Percentiles rank a stretch among this genome's conserved stretches.
Conservation (phyloP, 2,888 invertebrate species). For the Frankliniella intonsa region DNA sequence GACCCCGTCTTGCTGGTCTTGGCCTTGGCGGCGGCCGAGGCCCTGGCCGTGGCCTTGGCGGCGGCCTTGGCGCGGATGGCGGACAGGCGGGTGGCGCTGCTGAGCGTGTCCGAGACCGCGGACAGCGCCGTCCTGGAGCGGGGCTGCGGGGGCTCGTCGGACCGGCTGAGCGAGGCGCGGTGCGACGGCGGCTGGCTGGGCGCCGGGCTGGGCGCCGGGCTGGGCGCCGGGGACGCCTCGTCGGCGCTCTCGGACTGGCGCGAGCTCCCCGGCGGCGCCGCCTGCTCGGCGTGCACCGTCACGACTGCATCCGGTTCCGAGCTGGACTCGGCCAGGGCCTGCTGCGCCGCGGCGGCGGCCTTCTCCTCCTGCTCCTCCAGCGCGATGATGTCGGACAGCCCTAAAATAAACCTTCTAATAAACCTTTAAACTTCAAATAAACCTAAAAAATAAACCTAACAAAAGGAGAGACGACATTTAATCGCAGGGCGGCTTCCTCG, state of each 20-base stretch:
- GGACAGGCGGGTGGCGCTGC: not conserved
- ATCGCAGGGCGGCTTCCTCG: not conserved
- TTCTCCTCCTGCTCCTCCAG: not conserved
- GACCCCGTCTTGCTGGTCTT: not conserved
- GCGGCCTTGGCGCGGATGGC: not conserved
- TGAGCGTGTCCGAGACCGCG: not conserved
- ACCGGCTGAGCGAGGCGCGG: not conserved
- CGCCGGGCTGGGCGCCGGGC: not conserved
- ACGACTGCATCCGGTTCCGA: not conserved
- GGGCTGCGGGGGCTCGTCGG: not conserved
- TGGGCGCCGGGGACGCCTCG: not conserved
- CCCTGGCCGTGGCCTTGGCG: not conserved
- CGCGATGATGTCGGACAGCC: not conserved
- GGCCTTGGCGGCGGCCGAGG: not conserved
- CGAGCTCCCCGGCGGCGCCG: not conserved
- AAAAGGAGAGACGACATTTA: not conserved
- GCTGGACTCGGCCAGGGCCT: not conserved
- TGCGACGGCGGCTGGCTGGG: not conserved
- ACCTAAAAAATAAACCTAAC: not conserved
- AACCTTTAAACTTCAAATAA: too few relatives aligned
- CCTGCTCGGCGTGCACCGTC: not conserved
- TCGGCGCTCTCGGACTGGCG: not conserved
- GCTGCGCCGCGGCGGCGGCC: not conserved
- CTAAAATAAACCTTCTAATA: too few relatives aligned
- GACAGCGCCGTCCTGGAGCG: not conserved